Evolutionary conservation across 2,888 invertebrate species (phyloP).

Genomic region (Cephus nigrinus): DNA sequence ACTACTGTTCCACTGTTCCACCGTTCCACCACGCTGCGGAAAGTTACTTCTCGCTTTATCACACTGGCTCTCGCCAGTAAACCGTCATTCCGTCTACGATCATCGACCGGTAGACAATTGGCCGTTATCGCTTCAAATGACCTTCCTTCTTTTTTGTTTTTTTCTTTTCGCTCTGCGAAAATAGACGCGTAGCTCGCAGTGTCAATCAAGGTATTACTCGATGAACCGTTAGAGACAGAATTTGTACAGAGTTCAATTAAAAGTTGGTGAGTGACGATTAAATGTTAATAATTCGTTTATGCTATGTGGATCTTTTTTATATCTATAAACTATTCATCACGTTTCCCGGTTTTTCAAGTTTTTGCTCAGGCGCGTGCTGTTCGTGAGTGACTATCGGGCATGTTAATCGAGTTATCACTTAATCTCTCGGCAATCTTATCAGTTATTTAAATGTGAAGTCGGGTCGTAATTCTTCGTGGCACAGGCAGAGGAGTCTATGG

Average conservation of each 20-base stretch:
- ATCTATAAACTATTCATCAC: background rate
- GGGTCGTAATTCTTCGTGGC: background rate
- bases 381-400: background rate
- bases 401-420: background rate
- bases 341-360: background rate
- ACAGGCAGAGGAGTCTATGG: background rate
- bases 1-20: too few species aligned
- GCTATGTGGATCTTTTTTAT: background rate
- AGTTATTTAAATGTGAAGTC: background rate
- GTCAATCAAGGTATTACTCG: background rate
- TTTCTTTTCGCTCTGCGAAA: background rate
- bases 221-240: background rate
- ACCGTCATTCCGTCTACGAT: background rate
- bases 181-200: background rate
- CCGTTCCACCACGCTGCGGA: slow-evolving; percentile 21
- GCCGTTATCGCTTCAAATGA: background rate
- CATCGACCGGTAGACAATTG: background rate
- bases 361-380: background rate
- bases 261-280: background rate
- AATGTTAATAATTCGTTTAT: background rate
- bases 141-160: background rate
- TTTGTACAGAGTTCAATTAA: background rate
- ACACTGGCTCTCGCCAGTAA: background rate
- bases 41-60: background rate
- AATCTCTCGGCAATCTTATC: background rate